phyloP scores from a whole-genome alignment of 2,888 invertebrate species.

The Parelbella ahira region DNA sequence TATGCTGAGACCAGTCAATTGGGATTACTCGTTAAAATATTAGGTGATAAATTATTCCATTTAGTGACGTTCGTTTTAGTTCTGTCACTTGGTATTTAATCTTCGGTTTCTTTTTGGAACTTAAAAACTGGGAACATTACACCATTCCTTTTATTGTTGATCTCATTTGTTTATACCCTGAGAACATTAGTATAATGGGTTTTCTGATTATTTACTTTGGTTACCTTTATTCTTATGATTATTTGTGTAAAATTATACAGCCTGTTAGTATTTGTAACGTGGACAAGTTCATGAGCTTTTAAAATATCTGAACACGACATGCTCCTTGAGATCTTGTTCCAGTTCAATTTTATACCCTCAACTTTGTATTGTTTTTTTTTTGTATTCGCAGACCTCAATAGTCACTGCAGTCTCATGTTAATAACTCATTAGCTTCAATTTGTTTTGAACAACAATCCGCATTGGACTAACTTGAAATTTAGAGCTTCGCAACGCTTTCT shows the following conservation, averaged over 20 bases:
- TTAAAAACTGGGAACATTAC: slow-evolving; percentile 22
- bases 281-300: too few relatives aligned
- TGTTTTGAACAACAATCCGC: too few relatives aligned
- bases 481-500: too few relatives aligned
- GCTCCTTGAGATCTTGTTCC: too few relatives aligned
- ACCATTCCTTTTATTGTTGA: slow-evolving; percentile 26
- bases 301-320: too few relatives aligned
- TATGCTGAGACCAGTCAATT: slow-evolving; percentile 1
- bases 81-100: slow-evolving; percentile 29
- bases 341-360: too few relatives aligned
- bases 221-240: slow-evolving; percentile 1
- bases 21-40: slow-evolving; percentile 31
- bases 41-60: slow-evolving; percentile 29
- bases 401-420: too few relatives aligned
- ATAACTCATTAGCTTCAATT: too few relatives aligned
- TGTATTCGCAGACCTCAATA: too few relatives aligned
- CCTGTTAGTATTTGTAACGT: slow-evolving; percentile 2
- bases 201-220: slow-evolving; percentile 8
- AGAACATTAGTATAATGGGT: slow-evolving; percentile 20
- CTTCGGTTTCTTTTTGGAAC: slow-evolving; percentile 23
- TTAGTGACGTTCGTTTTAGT: slow-evolving; percentile 32
- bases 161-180: slow-evolving; percentile 24
- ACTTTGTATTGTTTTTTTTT: too few relatives aligned
- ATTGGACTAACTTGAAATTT: too few relatives aligned
- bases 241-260: slow-evolving; percentile 1